Evolutionary conservation across 2,113 vertebrate species (phyloP).

Genomic region (Rhadina sibilatrix): DNA sequence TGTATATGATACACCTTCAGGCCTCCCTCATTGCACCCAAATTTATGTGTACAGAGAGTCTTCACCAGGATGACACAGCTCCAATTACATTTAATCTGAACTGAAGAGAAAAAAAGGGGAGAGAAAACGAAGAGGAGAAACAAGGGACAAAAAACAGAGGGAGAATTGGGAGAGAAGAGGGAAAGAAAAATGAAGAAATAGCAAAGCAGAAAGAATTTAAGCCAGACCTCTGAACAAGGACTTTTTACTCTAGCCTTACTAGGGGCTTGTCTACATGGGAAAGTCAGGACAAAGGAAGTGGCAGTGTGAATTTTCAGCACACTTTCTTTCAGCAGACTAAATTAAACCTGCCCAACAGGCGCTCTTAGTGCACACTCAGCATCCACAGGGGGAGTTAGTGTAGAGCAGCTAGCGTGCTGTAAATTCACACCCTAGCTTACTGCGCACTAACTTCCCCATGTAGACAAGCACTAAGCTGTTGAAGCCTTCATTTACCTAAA

Average conservation of each 20-base stretch:
- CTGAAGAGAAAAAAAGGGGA: not conserved
- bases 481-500: slow-evolving; percentile 21
- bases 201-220: not conserved
- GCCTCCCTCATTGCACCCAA: not conserved
- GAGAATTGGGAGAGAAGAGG: not conserved
- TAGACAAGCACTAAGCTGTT: slow-evolving; percentile 62
- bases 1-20: not conserved
- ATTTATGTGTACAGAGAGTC: not conserved
- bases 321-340: not conserved
- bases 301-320: slow-evolving; percentile 48
- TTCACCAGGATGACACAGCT: not conserved
- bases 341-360: slow-evolving; percentile 17
- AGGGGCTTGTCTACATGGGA: slow-evolving; percentile 62
- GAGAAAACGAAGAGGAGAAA: not conserved
- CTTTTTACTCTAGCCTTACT: not conserved
- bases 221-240: not conserved
- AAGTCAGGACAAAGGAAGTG: not conserved
- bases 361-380: slow-evolving; percentile 65
- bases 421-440: slow-evolving; percentile 65
- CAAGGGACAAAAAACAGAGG: not conserved
- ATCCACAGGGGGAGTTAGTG: slow-evolving; percentile 67
- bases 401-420: slow-evolving; percentile 65
- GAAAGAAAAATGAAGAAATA: not conserved
- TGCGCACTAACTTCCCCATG: slow-evolving; percentile 68
- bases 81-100: not conserved